phyloP scores from a whole-genome alignment of 2,113 vertebrate genomes.

The Pituophis catenifer region DNA sequence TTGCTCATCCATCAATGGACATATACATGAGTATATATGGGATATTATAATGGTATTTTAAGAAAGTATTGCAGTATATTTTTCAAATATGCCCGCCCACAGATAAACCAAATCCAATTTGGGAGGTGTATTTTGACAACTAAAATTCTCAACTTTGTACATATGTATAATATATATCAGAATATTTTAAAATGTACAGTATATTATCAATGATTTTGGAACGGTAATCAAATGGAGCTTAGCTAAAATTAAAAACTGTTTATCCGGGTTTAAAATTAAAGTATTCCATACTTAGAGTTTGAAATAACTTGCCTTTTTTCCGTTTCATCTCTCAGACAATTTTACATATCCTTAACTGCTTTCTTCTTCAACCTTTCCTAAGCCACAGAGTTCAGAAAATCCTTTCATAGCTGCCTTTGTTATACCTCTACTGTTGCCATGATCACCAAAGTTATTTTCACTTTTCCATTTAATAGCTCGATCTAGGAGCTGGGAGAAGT shows the following conservation, averaged over 20 bases:
- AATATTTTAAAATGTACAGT: not conserved
- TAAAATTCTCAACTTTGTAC: not conserved
- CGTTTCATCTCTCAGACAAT: slow-evolving; percentile 41
- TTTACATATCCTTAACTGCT: slow-evolving; percentile 1
- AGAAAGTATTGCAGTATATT: not conserved
- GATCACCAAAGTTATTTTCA: slow-evolving; percentile 30
- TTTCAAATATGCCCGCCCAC: not conserved
- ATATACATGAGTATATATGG: not conserved
- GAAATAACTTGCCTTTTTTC: slow-evolving; percentile 17
- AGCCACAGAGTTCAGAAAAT: slow-evolving; percentile 47
- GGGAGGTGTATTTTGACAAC: not conserved
- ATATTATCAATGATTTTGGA: not conserved
- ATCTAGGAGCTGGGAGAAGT: slow-evolving; percentile 38
- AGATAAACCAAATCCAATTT: not conserved
- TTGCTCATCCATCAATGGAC: not conserved
- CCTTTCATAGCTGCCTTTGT: slow-evolving; percentile 41
- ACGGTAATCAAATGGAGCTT: not conserved
- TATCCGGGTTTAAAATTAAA: slow-evolving; percentile 51
- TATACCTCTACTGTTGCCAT: slow-evolving; percentile 39
- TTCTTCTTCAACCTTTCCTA: slow-evolving; percentile 31
- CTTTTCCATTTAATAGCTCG: slow-evolving; percentile 42
- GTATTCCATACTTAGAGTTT: not conserved
- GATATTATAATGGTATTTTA: not conserved
- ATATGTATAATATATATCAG: not conserved
- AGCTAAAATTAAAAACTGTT: not conserved